Percentiles rank a stretch among this genome's conserved stretches.
phyloP scores from a whole-genome alignment of 1,140 invertebrate genomes.

The Daktulosphaira vitifoliae region DNA sequence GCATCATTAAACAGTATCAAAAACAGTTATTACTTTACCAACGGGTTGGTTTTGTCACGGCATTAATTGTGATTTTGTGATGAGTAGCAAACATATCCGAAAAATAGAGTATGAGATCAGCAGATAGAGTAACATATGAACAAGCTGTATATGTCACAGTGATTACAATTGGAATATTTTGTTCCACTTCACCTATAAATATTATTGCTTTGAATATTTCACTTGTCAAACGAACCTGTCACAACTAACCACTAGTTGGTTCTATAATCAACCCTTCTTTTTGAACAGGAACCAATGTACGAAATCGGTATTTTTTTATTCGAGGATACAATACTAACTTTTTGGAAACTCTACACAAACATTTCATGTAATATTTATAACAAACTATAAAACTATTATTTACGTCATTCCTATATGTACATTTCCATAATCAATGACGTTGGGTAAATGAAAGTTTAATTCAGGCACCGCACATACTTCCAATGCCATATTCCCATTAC shows the following conservation, averaged over 20 bases:
- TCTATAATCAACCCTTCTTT: background rate
- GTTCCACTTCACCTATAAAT: background rate
- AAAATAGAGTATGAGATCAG: conserved; percentile 1
- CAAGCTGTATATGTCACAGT: conserved; percentile 1
- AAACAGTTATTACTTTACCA: background rate
- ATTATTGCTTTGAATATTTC: background rate
- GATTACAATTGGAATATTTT: background rate
- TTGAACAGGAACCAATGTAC: conserved; percentile 1
- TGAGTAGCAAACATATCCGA: background rate
- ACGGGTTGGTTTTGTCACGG: conserved; percentile 6
- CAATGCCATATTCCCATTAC: background rate
- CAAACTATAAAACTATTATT: background rate
- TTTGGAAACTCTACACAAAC: background rate
- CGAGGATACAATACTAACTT: background rate
- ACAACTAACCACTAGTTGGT: conserved; percentile 8
- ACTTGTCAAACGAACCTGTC: background rate
- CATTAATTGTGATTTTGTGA: background rate
- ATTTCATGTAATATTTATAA: no score
- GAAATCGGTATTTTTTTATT: conserved; percentile 9
- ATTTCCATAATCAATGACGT: background rate
- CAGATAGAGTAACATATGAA: conserved; percentile 2
- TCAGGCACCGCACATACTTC: background rate
- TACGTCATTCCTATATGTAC: conserved; percentile 1
- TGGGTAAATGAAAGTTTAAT: background rate
- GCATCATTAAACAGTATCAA: no score